phyloP scores from a whole-genome alignment of 2,888 invertebrate genomes.

The Malacosoma neustria region DNA sequence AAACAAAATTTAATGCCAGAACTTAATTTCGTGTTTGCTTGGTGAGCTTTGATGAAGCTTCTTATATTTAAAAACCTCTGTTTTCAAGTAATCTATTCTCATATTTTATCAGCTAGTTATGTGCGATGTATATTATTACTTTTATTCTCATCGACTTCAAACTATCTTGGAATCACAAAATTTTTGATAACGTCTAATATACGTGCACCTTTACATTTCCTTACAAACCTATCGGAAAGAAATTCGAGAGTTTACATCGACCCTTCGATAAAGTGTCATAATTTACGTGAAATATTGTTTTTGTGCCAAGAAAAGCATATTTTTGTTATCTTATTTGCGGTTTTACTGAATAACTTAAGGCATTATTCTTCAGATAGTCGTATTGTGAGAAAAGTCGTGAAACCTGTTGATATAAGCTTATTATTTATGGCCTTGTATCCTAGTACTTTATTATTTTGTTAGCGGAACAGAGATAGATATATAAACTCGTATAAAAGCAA shows the following conservation, averaged over 20 bases:
- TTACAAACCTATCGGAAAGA: constrained; percentile 44
- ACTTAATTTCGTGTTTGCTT: too few species aligned
- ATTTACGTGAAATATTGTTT: constrained; percentile 60
- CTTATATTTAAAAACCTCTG: too few species aligned
- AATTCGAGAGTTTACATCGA: constrained; percentile 59
- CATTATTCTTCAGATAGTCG: constrained; percentile 25
- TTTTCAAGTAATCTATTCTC: too few species aligned
- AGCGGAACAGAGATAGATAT: too few species aligned
- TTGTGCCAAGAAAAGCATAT: constrained; percentile 38
- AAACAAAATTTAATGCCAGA: too few species aligned
- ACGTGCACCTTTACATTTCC: constrained; percentile 55
- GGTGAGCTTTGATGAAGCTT: too few species aligned
- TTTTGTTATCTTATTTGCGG: constrained; percentile 44
- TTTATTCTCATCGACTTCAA: too few species aligned
- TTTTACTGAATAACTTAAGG: constrained; percentile 32
- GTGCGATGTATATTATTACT: too few species aligned
- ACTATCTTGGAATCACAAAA: too few species aligned
- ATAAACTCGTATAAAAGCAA: too few species aligned
- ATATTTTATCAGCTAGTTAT: too few species aligned
- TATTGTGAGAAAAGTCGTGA: constrained; percentile 20
- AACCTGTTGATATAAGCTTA: constrained; percentile 39
- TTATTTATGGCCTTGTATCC: constrained; percentile 13
- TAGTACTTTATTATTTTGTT: neutral
- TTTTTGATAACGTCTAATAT: too few species aligned
- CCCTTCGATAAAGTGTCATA: constrained; percentile 64